These are phyloP conservation scores for Aporrectodea caliginosa DNA, from an alignment of 1,140 invertebrate species.

Conservation along the genomic window DNA sequence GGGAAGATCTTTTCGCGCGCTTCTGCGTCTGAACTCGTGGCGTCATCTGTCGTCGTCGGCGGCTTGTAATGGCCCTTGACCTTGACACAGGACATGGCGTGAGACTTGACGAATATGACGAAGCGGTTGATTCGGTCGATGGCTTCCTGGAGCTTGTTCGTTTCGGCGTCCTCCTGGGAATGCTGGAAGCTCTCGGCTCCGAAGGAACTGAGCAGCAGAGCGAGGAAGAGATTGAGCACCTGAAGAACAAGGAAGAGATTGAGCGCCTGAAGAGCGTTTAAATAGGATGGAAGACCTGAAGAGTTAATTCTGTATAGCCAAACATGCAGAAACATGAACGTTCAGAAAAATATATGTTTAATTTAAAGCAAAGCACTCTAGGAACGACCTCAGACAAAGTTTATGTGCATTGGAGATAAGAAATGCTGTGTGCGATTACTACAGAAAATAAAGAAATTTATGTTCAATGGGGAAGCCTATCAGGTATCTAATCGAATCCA, in stretches of 20 bases:
- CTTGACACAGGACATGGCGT: slow-evolving; percentile 29
- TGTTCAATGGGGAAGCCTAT: no score
- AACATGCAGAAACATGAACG: no score
- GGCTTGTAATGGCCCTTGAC: slow-evolving; percentile 13
- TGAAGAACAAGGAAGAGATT: no score
- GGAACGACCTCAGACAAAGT: no score
- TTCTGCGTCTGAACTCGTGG: not conserved
- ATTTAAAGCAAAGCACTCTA: no score
- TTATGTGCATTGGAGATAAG: no score
- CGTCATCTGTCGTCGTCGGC: not conserved
- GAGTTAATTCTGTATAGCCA: no score
- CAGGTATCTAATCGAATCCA: no score
- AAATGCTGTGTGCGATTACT: no score
- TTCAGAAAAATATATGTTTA: no score
- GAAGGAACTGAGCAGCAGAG: slow-evolving; percentile 95
- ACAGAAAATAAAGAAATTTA: no score
- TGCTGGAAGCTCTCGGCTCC: slow-evolving; percentile 65
- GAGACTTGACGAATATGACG: slow-evolving; percentile 75
- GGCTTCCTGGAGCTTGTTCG: slow-evolving; percentile 96
- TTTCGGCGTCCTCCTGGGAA: slow-evolving; percentile 72
- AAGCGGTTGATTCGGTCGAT: slow-evolving; percentile 89
- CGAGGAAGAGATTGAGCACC: slow-evolving; percentile 98
- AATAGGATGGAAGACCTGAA: no score
- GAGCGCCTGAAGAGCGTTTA: slow-evolving; percentile 70
- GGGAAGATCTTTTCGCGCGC: slow-evolving; percentile 7